A percentile compares a stretch with the other conserved stretches of the same genome.
phyloP scores from a whole-genome alignment of 2,113 vertebrate species.

The Forbesichthys agassizii region DNA sequence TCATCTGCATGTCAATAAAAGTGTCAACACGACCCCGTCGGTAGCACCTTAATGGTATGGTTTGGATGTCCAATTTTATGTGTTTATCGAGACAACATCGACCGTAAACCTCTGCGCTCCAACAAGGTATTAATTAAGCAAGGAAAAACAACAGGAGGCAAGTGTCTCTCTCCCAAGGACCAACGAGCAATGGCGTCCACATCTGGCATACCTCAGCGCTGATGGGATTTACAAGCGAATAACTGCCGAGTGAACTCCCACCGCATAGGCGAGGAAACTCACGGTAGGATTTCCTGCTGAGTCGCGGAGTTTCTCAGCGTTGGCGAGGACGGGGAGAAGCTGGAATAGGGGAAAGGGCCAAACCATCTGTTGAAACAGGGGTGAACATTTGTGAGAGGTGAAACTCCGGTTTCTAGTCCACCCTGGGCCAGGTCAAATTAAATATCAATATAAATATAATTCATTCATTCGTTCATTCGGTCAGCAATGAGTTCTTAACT shows the following conservation, averaged over 20 bases:
- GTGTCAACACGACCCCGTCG: slow-evolving; percentile 27
- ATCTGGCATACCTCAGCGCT: slow-evolving; percentile 34
- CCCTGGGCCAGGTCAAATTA: too few species aligned
- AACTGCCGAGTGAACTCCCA: slow-evolving; percentile 60
- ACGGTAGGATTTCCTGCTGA: slow-evolving; percentile 59
- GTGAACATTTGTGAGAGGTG: slow-evolving; percentile 60
- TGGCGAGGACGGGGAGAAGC: slow-evolving; percentile 21
- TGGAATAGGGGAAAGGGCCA: slow-evolving; percentile 27
- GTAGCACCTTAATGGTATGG: slow-evolving; percentile 34
- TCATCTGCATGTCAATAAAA: slow-evolving; percentile 46
- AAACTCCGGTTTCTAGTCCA: slow-evolving; percentile 44
- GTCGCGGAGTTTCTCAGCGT: slow-evolving; percentile 31
- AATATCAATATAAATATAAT: too few species aligned
- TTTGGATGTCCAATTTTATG: slow-evolving; percentile 30
- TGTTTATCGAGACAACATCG: slow-evolving; percentile 48
- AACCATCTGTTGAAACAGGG: slow-evolving; percentile 50
- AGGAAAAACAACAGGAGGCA: slow-evolving; percentile 26
- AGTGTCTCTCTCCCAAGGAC: slow-evolving; percentile 27
- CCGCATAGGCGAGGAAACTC: slow-evolving; percentile 34
- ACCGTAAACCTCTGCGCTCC: slow-evolving; percentile 17
- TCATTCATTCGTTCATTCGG: too few species aligned
- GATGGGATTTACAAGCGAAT: slow-evolving; percentile 61
- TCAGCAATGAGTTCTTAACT: too few species aligned
- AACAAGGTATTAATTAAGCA: slow-evolving; percentile 46
- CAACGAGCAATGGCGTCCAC: slow-evolving; percentile 47